Evolutionary conservation across 2,113 vertebrate species (phyloP).

Genomic region (Microcebus griseorufus): DNA sequence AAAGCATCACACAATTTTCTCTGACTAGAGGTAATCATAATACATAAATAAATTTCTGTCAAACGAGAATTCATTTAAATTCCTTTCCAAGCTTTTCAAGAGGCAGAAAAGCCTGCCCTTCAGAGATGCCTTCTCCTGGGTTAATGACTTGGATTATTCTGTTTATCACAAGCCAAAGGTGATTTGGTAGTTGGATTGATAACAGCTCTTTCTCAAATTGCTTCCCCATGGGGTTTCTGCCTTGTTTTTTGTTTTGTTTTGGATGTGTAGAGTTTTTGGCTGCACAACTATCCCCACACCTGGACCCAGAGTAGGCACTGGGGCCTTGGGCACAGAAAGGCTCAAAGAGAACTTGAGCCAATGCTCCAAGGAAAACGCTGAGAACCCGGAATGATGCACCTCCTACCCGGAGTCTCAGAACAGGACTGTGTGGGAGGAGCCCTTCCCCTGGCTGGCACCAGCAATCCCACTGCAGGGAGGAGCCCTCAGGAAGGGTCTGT

Average conservation of each 20-base stretch:
- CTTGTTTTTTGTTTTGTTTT: not conserved
- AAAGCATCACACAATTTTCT: conserved; percentile 28
- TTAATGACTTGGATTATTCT: conserved; percentile 16
- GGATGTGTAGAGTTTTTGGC: not conserved
- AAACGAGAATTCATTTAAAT: conserved; percentile 67
- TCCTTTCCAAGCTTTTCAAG: conserved; percentile 43
- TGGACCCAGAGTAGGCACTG: not conserved
- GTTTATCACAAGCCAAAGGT: conserved; percentile 2
- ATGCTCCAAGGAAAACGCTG: accelerated
- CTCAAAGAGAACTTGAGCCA: not conserved
- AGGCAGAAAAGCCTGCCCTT: conserved; percentile 46
- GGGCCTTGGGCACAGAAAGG: not conserved
- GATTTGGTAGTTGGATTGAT: not conserved
- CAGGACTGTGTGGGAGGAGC: not conserved
- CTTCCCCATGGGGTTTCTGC: not conserved
- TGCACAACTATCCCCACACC: not conserved
- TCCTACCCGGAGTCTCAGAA: not conserved
- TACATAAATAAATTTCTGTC: conserved; percentile 54
- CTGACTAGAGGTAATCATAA: conserved; percentile 59
- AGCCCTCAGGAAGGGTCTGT: not conserved
- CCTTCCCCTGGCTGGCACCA: not conserved
- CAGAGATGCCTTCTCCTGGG: not conserved
- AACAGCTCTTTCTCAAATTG: conserved; percentile 21
- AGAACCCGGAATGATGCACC: not conserved
- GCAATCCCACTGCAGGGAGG: not conserved